Evolutionary conservation across 2,888 invertebrate genomes (phyloP).

Genomic region (Folsomia candida): DNA sequence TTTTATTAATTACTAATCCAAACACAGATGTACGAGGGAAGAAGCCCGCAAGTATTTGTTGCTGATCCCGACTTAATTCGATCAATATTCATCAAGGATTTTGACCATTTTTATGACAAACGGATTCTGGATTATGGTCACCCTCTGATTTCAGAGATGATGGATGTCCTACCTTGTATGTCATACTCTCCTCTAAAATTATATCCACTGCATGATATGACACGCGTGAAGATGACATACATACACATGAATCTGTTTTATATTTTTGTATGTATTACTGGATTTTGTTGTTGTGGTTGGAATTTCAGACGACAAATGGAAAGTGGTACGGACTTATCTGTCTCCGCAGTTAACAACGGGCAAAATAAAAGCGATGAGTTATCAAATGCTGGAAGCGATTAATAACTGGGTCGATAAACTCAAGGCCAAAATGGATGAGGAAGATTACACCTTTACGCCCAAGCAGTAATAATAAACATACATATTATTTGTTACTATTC

Average conservation of each 20-base stretch:
- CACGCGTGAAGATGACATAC: background rate
- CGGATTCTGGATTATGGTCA: slow-evolving; percentile 31
- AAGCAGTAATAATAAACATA: background rate
- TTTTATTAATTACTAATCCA: background rate
- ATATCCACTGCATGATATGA: background rate
- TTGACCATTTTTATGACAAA: slow-evolving; percentile 40
- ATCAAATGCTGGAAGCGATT: slow-evolving; percentile 34
- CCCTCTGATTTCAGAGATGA: slow-evolving; percentile 35
- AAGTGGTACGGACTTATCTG: slow-evolving; percentile 28
- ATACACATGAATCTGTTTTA: background rate
- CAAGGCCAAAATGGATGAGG: background rate
- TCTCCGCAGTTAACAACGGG: slow-evolving; percentile 37
- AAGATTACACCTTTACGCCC: background rate
- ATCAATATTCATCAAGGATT: slow-evolving; percentile 37
- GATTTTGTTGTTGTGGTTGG: background rate
- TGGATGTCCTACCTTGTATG: slow-evolving; percentile 39
- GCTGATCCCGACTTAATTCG: slow-evolving; percentile 31
- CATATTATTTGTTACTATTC: background rate
- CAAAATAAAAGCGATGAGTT: slow-evolving; percentile 37
- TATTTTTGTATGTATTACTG: background rate
- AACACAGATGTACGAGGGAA: slow-evolving; percentile 34
- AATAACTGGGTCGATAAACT: slow-evolving; percentile 14
- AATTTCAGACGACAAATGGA: slow-evolving; percentile 36
- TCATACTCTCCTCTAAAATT: background rate
- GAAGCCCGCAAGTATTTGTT: slow-evolving; percentile 32